Evolutionary conservation across 2,113 vertebrate genomes (phyloP).

Genomic region (Gorsachius goisagi): DNA sequence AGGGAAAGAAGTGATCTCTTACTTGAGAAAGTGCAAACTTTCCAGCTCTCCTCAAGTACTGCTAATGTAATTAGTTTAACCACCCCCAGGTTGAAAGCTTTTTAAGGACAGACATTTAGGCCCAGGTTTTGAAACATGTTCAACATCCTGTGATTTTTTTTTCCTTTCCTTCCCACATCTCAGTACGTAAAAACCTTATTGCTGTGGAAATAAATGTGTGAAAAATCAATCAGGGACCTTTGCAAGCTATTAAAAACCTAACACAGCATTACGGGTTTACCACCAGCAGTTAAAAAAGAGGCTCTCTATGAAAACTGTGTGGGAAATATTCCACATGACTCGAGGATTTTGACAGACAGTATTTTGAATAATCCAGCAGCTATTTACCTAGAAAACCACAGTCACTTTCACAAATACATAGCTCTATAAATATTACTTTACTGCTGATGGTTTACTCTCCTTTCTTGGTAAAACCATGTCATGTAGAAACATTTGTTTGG

Average conservation of each 20-base stretch:
- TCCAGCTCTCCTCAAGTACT: neutral
- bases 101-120: neutral
- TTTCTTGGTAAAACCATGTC: neutral
- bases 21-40: neutral
- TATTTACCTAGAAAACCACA: slow-evolving; percentile 27
- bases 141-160: neutral
- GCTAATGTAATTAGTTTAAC: neutral
- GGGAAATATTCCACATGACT: neutral
- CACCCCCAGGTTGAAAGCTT: neutral
- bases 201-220: slow-evolving; percentile 49
- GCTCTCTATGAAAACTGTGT: neutral
- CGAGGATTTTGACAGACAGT: neutral
- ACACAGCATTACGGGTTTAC: slow-evolving; percentile 16
- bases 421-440: slow-evolving; percentile 10
- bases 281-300: slow-evolving; percentile 4
- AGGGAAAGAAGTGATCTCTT: neutral
- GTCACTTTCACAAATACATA: neutral
- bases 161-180: neutral
- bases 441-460: neutral
- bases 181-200: slow-evolving; percentile 45
- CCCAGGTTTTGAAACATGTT: neutral
- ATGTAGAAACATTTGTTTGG: neutral
- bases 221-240: slow-evolving; percentile 48
- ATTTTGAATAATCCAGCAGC: slow-evolving; percentile 1
- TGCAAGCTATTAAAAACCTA: slow-evolving; percentile 32